phyloP scores from a whole-genome alignment of 2,113 vertebrate genomes.

The Nicator chloris region DNA sequence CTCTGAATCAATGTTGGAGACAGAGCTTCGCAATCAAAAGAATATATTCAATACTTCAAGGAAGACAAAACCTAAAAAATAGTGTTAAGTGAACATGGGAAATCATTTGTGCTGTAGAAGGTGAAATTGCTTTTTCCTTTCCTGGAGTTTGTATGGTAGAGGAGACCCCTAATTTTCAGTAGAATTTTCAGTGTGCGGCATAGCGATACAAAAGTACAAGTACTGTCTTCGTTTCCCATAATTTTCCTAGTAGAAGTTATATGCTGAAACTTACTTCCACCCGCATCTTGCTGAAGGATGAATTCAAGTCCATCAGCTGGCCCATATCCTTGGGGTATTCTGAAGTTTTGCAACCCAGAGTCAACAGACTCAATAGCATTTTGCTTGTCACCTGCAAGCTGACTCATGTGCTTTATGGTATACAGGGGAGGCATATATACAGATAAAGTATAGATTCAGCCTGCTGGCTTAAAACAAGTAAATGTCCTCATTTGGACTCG shows the following conservation, averaged over 20 bases:
- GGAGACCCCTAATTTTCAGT: not conserved
- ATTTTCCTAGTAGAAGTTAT: not conserved
- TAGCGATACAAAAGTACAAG: not conserved
- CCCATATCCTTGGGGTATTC: not conserved
- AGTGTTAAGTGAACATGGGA: not conserved
- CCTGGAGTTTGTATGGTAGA: not conserved
- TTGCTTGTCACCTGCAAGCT: not conserved
- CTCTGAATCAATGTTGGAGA: not conserved
- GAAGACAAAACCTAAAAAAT: not conserved
- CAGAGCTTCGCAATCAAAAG: not conserved
- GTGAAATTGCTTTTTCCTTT: not conserved
- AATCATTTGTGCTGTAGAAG: not conserved
- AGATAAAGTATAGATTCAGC: not conserved
- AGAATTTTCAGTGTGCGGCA: not conserved
- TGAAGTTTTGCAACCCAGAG: not conserved
- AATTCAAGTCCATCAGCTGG: not conserved
- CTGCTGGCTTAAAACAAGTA: not conserved
- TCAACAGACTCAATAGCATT: not conserved
- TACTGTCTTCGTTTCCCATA: not conserved
- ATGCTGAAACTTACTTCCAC: not conserved
- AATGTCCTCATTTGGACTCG: not conserved
- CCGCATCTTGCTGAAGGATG: not conserved
- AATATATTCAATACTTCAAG: not conserved
- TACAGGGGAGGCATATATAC: not conserved
- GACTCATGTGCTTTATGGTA: not conserved